Percentiles rank a stretch among this genome's conserved stretches.
Conservation (phyloP, 2,888 invertebrate species). For the Drosophila basisetae region DNA sequence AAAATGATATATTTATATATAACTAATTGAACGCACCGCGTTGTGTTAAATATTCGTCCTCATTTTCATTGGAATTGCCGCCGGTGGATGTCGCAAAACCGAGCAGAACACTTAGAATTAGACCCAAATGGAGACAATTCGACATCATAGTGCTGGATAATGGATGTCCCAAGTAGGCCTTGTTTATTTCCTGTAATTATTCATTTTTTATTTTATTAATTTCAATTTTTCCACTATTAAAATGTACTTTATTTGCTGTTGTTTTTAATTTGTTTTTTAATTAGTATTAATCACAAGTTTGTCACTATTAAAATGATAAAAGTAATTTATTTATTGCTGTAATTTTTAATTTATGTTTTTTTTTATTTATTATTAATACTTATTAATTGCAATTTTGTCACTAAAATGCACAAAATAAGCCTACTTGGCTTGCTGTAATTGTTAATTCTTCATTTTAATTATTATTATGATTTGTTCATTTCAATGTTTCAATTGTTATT, state of each 20-base stretch:
- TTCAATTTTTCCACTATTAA: not conserved
- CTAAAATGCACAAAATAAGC: not conserved
- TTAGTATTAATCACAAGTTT: not conserved
- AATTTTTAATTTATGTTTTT: not conserved
- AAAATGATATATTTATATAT: not conserved
- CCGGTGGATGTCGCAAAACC: slow-evolving; percentile 25
- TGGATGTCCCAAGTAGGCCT: not conserved
- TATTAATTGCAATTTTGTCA: not conserved
- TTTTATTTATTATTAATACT: not conserved
- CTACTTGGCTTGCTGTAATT: not conserved
- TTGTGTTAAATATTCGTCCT: slow-evolving; percentile 83
- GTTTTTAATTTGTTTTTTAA: not conserved
- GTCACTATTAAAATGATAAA: not conserved
- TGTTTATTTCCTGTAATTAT: slow-evolving; percentile 23
- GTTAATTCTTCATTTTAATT: not conserved
- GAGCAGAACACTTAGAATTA: slow-evolving; percentile 25
- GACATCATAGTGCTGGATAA: slow-evolving; percentile 32
- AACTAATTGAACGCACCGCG: slow-evolving; percentile 74
- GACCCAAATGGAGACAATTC: slow-evolving; percentile 21
- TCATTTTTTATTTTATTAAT: not conserved
- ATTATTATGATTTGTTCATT: not conserved
- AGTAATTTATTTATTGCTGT: not conserved
- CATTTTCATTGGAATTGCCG: slow-evolving; percentile 79
- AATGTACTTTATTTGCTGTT: not conserved
- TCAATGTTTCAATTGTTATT: not conserved